Evolutionary conservation across 2,113 vertebrate genomes (phyloP).

Genomic region (Taxidea taxus): DNA sequence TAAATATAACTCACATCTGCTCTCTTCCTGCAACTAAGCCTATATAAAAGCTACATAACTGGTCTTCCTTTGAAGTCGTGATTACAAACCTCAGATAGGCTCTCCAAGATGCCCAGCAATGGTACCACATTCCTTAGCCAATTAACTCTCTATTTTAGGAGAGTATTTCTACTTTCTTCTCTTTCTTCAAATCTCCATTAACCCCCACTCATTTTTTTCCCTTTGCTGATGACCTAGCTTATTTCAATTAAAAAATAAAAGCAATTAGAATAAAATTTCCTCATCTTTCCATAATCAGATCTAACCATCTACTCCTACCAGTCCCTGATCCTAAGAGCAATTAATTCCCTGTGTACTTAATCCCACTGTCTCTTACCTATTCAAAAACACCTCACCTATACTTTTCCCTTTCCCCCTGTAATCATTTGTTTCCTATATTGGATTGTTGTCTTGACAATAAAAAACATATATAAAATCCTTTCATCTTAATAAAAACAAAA

Average conservation of each 20-base stretch:
- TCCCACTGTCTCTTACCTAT: background rate
- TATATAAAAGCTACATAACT: background rate
- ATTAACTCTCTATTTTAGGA: background rate
- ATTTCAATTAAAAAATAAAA: background rate
- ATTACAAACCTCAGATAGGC: background rate
- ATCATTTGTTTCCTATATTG: background rate
- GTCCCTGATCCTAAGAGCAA: background rate
- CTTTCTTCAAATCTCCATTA: background rate
- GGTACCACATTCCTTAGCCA: background rate
- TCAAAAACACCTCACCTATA: background rate
- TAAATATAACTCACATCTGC: background rate
- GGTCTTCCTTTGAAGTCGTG: background rate
- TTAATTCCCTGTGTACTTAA: background rate
- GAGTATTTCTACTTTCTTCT: background rate
- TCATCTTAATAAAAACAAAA: background rate
- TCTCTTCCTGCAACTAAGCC: background rate
- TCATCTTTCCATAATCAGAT: background rate
- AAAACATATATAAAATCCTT: background rate
- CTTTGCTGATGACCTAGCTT: background rate
- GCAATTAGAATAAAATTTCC: background rate
- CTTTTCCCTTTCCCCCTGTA: background rate
- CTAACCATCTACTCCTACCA: background rate
- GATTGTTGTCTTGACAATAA: background rate
- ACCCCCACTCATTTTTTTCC: background rate
- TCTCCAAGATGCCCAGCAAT: background rate